These are phyloP conservation scores for Ennomos quercinarius DNA, from an alignment of 2,888 invertebrate genomes.

Conservation along the genomic window DNA sequence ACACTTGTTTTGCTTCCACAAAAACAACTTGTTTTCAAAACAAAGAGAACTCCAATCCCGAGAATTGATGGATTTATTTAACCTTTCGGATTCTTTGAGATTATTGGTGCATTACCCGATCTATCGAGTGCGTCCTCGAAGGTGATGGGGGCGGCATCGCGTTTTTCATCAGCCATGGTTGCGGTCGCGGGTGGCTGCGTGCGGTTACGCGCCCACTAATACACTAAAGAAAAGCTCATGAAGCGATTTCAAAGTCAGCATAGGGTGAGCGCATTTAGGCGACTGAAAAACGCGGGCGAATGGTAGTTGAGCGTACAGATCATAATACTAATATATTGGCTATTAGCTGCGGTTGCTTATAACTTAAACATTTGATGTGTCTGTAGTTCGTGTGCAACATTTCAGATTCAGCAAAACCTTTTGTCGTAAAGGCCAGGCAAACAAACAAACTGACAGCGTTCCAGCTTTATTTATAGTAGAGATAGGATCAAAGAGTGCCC, in stretches of 20 bases:
- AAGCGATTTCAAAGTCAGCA: conserved; percentile 61
- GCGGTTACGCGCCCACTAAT: conserved; percentile 43
- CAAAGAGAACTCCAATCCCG: conserved; percentile 16
- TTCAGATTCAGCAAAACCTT: too few relatives aligned
- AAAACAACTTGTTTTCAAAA: conserved; percentile 19
- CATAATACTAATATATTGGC: too few relatives aligned
- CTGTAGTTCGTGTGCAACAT: too few relatives aligned
- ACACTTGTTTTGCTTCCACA: conserved; percentile 9
- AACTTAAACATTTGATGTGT: too few relatives aligned
- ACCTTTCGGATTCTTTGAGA: background rate
- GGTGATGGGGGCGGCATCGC: conserved; percentile 43
- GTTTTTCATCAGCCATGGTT: conserved; percentile 23
- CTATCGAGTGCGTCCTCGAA: conserved; percentile 71
- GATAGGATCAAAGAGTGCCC: too few relatives aligned
- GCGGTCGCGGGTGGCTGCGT: conserved; percentile 34
- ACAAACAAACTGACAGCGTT: too few relatives aligned
- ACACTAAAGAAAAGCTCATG: conserved; percentile 66
- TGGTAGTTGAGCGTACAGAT: too few relatives aligned
- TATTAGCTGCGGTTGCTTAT: too few relatives aligned
- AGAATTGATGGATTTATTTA: background rate
- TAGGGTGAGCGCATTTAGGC: conserved; percentile 48
- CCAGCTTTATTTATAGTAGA: too few relatives aligned
- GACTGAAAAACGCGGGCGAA: conserved; percentile 4
- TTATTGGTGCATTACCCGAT: conserved; percentile 58
- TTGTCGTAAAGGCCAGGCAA: too few relatives aligned